phyloP scores from a whole-genome alignment of 2,888 invertebrate species.

The Argynnis bischoffii region DNA sequence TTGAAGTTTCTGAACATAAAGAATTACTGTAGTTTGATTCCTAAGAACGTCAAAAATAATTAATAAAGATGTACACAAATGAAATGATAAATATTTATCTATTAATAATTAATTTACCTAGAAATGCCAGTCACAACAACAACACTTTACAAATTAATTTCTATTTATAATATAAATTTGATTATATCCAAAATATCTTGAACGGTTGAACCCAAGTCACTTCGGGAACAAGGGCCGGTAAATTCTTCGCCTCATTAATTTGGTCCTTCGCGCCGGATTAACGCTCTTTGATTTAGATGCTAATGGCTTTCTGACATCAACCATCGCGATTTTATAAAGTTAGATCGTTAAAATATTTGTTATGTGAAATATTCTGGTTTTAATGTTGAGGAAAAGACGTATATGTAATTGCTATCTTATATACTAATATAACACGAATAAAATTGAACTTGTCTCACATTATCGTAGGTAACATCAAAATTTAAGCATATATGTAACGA shows the following conservation, averaged over 20 bases:
- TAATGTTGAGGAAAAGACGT: neutral
- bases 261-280: constrained; percentile 31
- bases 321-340: constrained; percentile 7
- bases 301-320: constrained; percentile 29
- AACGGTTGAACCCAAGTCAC: neutral
- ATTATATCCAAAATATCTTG: constrained; percentile 14
- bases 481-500: no score
- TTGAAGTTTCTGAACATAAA: no score
- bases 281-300: constrained; percentile 41
- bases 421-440: no score
- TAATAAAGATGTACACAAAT: no score
- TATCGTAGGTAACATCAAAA: no score
- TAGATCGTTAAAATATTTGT: constrained; percentile 1
- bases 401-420: no score
- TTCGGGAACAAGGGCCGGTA: constrained; percentile 16
- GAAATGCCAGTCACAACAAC: neutral
- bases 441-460: no score
- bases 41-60: no score
- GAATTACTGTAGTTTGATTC: no score
- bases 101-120: neutral
- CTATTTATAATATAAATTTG: constrained; percentile 16
- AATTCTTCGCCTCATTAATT: constrained; percentile 27
- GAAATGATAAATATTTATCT: no score
- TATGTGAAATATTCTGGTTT: neutral
- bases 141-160: constrained; percentile 5